Evolutionary conservation across 2,797 vertebrate genomes (phyloP).

Genomic region (Epinephelus awoara): DNA sequence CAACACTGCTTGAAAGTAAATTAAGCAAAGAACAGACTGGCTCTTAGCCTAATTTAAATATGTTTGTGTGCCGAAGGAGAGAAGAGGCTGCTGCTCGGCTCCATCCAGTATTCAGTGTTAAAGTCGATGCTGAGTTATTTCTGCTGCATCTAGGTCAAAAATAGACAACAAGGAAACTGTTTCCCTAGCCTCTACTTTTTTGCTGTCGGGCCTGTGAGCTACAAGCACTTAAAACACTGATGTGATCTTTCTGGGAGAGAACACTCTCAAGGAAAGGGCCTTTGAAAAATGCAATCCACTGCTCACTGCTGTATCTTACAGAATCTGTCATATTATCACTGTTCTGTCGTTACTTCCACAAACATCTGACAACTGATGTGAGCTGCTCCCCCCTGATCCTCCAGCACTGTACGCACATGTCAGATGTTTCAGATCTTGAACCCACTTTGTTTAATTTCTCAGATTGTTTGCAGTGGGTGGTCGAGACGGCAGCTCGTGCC

Average conservation of each 20-base stretch:
- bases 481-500: conserved; percentile 95
- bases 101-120: conserved; percentile 52
- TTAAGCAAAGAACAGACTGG: conserved; percentile 38
- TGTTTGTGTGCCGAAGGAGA: conserved; percentile 45
- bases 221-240: conserved; percentile 56
- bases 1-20: conserved; percentile 44
- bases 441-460: conserved; percentile 22
- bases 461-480: conserved; percentile 96
- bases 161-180: conserved; percentile 76
- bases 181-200: conserved; percentile 70
- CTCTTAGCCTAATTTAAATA: conserved; percentile 47
- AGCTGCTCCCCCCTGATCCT: neutral
- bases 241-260: conserved; percentile 63
- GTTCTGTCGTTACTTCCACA: conserved; percentile 24
- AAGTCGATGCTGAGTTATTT: conserved; percentile 73
- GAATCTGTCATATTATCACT: conserved; percentile 31
- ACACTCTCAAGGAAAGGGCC: conserved; percentile 47
- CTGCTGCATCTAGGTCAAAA: conserved; percentile 80
- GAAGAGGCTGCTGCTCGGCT: conserved; percentile 51
- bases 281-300: conserved; percentile 46
- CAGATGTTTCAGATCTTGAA: neutral
- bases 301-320: conserved; percentile 26
- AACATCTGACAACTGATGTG: conserved; percentile 18
- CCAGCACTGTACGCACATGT: neutral
- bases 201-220: conserved; percentile 61